Conservation (phyloP, 2,888 invertebrate genomes). For the Parnassius glacialis region DNA sequence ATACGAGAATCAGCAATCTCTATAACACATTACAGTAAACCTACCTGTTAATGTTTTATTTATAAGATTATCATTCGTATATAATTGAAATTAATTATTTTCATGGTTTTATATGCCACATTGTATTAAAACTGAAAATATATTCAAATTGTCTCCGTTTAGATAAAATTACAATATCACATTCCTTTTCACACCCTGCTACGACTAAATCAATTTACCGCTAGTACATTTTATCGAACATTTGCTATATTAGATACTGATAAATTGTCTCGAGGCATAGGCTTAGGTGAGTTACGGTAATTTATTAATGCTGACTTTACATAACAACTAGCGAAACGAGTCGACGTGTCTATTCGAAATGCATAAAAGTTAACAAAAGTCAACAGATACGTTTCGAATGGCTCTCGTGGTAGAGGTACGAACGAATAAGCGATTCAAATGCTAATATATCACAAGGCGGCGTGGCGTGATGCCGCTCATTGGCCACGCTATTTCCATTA, state of each 20-base stretch:
- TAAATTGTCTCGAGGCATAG: constrained; percentile 41
- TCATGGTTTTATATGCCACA: no score
- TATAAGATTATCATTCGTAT: no score
- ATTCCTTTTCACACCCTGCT: constrained; percentile 50
- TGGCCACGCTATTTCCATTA: constrained; percentile 74
- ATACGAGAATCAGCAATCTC: background rate
- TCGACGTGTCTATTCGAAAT: constrained; percentile 51
- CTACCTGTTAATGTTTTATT: no score
- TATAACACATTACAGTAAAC: background rate
- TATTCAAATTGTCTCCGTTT: constrained; percentile 25
- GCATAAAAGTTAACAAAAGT: constrained; percentile 64
- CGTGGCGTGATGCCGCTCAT: constrained; percentile 67
- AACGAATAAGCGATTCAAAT: constrained; percentile 77
- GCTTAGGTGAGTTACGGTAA: constrained; percentile 51
- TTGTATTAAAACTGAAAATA: background rate
- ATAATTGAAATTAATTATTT: no score
- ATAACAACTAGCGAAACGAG: constrained; percentile 58
- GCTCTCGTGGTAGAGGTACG: constrained; percentile 45
- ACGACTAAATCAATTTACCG: constrained; percentile 56
- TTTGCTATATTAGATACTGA: constrained; percentile 40
- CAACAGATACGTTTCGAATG: constrained; percentile 40
- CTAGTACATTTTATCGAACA: constrained; percentile 46
- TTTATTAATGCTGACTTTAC: constrained; percentile 58
- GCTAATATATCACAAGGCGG: constrained; percentile 79
- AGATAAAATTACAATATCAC: constrained; percentile 46